Evolutionary conservation across 1,140 invertebrate genomes (phyloP).

Genomic region (Neomicropteryx cornuta): DNA sequence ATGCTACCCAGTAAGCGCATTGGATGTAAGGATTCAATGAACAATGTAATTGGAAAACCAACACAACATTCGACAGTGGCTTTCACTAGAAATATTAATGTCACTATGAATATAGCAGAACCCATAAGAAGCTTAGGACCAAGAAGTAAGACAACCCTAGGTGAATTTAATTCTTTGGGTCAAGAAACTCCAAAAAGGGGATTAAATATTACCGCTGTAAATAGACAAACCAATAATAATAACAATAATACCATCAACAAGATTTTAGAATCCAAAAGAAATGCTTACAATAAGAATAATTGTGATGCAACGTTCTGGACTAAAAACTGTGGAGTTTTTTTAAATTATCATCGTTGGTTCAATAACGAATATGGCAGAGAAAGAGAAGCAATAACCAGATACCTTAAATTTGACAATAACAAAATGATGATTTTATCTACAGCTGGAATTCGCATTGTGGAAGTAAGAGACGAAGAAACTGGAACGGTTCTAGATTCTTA

Average conservation of each 20-base stretch:
- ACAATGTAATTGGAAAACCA: slow-evolving; percentile 34
- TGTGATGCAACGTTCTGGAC: slow-evolving; percentile 51
- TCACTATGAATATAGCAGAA: slow-evolving; percentile 39
- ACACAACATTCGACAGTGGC: slow-evolving; percentile 33
- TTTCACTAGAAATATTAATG: slow-evolving; percentile 36
- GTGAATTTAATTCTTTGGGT: slow-evolving; percentile 36
- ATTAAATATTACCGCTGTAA: slow-evolving; percentile 37
- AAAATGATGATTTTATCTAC: slow-evolving; percentile 50
- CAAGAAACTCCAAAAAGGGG: slow-evolving; percentile 38
- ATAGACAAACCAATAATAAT: slow-evolving; percentile 36
- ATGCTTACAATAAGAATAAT: slow-evolving; percentile 29
- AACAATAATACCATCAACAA: slow-evolving; percentile 30
- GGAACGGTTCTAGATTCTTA: slow-evolving; percentile 52
- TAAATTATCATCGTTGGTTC: slow-evolving; percentile 52
- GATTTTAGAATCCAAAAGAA: slow-evolving; percentile 34
- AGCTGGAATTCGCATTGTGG: slow-evolving; percentile 54
- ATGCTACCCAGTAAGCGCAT: too few species aligned
- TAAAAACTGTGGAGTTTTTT: slow-evolving; percentile 52
- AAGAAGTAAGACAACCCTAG: slow-evolving; percentile 39
- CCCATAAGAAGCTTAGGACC: slow-evolving; percentile 32
- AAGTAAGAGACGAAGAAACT: slow-evolving; percentile 50
- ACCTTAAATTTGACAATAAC: slow-evolving; percentile 40
- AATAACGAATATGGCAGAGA: slow-evolving; percentile 38
- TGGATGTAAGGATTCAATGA: slow-evolving; percentile 39
- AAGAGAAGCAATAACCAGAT: slow-evolving; percentile 41